These are phyloP conservation scores for Halocaridina rubra DNA, from an alignment of 2,888 invertebrate genomes.

Conservation along the genomic window DNA sequence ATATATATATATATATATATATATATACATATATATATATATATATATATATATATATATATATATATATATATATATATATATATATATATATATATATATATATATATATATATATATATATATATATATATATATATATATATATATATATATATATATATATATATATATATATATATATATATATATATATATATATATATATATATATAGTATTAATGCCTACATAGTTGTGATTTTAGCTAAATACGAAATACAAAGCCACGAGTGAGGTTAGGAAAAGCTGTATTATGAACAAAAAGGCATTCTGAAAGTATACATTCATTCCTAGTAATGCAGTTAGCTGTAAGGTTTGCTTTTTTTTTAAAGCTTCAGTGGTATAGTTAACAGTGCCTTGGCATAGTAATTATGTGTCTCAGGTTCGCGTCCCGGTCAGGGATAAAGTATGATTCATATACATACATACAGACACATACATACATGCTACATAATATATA, in stretches of 20 bases:
- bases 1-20: not conserved
- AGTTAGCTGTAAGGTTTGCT: too few species aligned
- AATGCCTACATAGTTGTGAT: not conserved
- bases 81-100: not conserved
- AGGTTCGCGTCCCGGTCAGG: too few species aligned
- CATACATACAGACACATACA: too few species aligned
- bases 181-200: not conserved
- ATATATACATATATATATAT: not conserved
- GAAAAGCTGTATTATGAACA: too few species aligned
- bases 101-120: not conserved
- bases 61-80: not conserved
- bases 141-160: not conserved
- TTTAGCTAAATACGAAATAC: not conserved
- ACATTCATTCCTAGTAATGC: too few species aligned
- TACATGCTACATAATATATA: too few species aligned
- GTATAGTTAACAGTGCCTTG: too few species aligned
- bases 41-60: not conserved
- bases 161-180: not conserved
- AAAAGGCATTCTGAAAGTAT: too few species aligned
- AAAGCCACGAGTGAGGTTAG: too few species aligned
- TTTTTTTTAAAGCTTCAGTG: too few species aligned
- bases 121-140: not conserved
- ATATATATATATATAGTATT: not conserved
- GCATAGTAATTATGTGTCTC: too few species aligned
- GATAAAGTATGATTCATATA: too few species aligned